phyloP scores from a whole-genome alignment of 2,888 invertebrate species.

The Ophraella communa region DNA sequence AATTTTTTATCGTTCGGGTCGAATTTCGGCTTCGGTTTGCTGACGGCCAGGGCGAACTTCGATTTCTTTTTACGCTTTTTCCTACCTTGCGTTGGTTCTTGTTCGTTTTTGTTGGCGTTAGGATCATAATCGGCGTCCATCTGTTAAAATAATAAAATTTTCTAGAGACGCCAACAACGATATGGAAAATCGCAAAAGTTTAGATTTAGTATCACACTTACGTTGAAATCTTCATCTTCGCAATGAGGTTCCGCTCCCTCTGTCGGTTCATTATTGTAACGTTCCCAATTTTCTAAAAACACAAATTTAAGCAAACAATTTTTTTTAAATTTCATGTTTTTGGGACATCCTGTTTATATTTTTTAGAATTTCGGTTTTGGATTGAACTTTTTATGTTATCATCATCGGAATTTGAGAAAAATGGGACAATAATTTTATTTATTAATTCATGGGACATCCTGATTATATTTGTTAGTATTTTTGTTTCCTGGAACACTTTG shows the following conservation, averaged over 20 bases:
- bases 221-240: constrained; percentile 81
- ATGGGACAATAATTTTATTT: too few relatives aligned
- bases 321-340: too few relatives aligned
- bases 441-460: too few relatives aligned
- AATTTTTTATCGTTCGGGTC: constrained; percentile 81
- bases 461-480: too few relatives aligned
- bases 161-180: constrained; percentile 1
- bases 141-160: constrained; percentile 58
- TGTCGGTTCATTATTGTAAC: constrained; percentile 58
- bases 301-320: neutral
- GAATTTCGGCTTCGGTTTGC: constrained; percentile 81
- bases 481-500: too few relatives aligned
- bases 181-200: too few relatives aligned
- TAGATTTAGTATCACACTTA: too few relatives aligned
- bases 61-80: constrained; percentile 71
- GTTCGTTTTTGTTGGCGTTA: constrained; percentile 61
- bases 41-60: constrained; percentile 77
- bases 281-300: constrained; percentile 71
- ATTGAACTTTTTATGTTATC: too few relatives aligned
- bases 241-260: constrained; percentile 63
- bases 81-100: constrained; percentile 62
- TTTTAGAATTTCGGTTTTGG: too few relatives aligned
- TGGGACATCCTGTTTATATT: too few relatives aligned
- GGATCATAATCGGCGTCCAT: constrained; percentile 91
- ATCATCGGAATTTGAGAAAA: too few relatives aligned